Conservation (phyloP, 37 sponge, comb jelly and placozoan genomes). For the Hexactinellida sp. region DNA sequence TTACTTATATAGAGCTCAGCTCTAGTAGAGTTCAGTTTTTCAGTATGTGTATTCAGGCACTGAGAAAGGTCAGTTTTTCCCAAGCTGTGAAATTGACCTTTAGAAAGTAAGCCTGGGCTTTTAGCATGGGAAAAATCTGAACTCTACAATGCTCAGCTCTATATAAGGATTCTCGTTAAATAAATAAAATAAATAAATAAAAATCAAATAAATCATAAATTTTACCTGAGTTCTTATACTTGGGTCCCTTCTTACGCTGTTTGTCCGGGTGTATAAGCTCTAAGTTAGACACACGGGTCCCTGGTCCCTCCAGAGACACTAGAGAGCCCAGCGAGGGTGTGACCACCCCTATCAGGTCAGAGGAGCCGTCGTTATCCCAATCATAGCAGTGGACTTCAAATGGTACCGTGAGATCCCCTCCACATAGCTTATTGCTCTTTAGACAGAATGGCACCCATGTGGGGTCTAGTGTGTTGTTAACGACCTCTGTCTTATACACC, state of each 20-base stretch:
- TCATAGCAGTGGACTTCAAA: background rate
- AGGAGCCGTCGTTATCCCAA: slow-evolving; percentile 3
- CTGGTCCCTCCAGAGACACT: background rate
- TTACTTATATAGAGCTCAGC: too few species aligned
- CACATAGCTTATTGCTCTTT: background rate
- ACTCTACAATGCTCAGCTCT: too few species aligned
- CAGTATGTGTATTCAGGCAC: too few species aligned
- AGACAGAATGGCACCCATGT: background rate
- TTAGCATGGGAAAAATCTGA: too few species aligned
- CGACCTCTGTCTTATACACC: background rate
- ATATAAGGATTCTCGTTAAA: too few species aligned
- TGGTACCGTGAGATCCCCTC: background rate
- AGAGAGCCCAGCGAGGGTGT: background rate
- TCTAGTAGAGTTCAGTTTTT: too few species aligned
- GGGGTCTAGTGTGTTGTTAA: background rate
- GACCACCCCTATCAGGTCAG: background rate
- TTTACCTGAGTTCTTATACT: background rate
- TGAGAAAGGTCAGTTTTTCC: too few species aligned
- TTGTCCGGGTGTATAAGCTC: background rate
- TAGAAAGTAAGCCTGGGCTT: too few species aligned
- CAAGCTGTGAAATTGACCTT: too few species aligned
- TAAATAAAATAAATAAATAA: too few species aligned
- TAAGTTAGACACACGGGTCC: background rate
- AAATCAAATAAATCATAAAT: too few species aligned
- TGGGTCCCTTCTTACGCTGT: background rate